Base-by-base conservation (phyloP, 1,140 invertebrate genomes). In the Drosophila melanica region DNA sequence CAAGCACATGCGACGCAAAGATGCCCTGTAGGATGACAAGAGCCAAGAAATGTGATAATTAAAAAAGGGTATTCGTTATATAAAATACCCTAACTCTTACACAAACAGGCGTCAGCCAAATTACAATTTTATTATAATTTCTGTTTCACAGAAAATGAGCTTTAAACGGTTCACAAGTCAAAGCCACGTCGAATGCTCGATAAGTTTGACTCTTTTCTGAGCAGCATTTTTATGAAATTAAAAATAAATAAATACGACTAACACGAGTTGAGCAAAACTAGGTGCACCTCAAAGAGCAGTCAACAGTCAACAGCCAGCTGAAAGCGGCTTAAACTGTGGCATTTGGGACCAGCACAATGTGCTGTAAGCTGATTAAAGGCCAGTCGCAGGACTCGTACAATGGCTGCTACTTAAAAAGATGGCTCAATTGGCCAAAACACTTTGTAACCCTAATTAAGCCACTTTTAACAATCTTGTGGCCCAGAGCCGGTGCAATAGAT, bases 381-480 rank as follows among this genome's bases (percentile, higher is more conserved):
- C 71, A 33, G 4, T 12, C 9, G 23, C 71, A 67, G 70, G 48
- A 18, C 62, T 77, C 73, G 58, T n/a, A 35, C 30, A 41, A 35
- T 14, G 47, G 30, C 18, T 62, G 16, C 18, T 62, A 14, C 45
- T 18, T 5, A 33, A 47, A 39, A 23, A 47, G 18, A 33, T 20
- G 44, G 47, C 70, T 67, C 51, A 64, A 86, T 86, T 86, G 82
- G 71, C 64, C 41, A 44, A 64, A 75, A 78, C 82, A 81, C 71
- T 86, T 85, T 82, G 82, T 79, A 53, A 57, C 75, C 63, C 82
- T 82, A 86, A 86, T 86, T 87, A 87, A 79, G 72, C 75, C 65
- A 73, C 67, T 79, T 35, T 35, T 82, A 81, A 68, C 48, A 57
- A 65, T 58, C 18, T 75, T 58, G 75, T 64, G 57, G 51, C 12